Evolutionary conservation across 2,888 invertebrate genomes (phyloP).

Genomic region (Drosophila mulleri): DNA sequence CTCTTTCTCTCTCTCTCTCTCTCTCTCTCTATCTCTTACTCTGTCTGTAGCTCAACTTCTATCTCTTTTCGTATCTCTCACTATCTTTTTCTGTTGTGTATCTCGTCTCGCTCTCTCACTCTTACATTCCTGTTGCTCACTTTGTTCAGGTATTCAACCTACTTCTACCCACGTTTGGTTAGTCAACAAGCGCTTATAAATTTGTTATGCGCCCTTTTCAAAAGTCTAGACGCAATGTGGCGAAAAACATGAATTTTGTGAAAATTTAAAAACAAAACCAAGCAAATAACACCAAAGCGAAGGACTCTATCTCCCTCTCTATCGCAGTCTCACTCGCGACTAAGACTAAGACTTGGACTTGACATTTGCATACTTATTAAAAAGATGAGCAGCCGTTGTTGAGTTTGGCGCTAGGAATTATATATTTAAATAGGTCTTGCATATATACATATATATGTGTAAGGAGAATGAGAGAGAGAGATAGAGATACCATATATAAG

Average conservation of each 20-base stretch:
- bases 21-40: background rate
- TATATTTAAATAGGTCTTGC: conserved; percentile 68
- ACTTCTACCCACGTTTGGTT: conserved; percentile 10
- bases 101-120: background rate
- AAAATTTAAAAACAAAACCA: conserved; percentile 35
- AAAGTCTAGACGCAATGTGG: conserved; percentile 67
- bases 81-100: background rate
- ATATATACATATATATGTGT: conserved; percentile 38
- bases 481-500: conserved; percentile 1
- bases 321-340: background rate
- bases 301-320: background rate
- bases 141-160: conserved; percentile 3
- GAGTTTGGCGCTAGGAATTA: conserved; percentile 57
- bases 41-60: too few relatives aligned
- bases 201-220: conserved; percentile 54
- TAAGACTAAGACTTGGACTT: conserved; percentile 15
- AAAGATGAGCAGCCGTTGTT: conserved; percentile 52
- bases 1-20: background rate
- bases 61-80: too few relatives aligned
- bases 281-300: conserved; percentile 15
- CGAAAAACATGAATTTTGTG: conserved; percentile 46
- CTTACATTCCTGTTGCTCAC: background rate
- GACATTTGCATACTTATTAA: conserved; percentile 76
- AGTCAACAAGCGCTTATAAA: conserved; percentile 50
- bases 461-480: background rate